phyloP scores from a whole-genome alignment of 1,140 invertebrate species.

The Scaptomyza pallida region DNA sequence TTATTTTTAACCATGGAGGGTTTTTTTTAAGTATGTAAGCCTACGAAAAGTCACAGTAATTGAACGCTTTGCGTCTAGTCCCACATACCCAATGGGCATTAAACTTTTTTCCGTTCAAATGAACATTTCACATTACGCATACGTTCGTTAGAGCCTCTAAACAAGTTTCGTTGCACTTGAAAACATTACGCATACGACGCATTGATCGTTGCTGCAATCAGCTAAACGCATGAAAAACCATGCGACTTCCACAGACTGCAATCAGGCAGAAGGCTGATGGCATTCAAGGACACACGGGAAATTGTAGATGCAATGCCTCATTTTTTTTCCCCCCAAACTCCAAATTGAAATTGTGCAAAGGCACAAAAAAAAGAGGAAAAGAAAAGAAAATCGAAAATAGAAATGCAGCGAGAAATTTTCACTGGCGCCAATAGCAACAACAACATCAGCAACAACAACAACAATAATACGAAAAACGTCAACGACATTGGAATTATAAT shows the following conservation, averaged over 20 bases:
- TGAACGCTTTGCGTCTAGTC: too few relatives aligned
- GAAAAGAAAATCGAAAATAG: conserved; percentile 23
- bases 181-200: conserved; percentile 34
- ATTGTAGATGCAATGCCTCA: conserved; percentile 37
- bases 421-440: conserved; percentile 19
- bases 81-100: too few relatives aligned
- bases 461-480: conserved; percentile 17
- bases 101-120: not conserved
- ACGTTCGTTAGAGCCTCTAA: too few relatives aligned
- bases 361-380: conserved; percentile 2
- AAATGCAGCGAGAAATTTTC: conserved; percentile 32
- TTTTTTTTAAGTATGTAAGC: too few relatives aligned
- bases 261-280: conserved; percentile 16
- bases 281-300: conserved; percentile 45
- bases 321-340: conserved; percentile 33
- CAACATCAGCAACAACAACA: conserved; percentile 2
- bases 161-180: not conserved
- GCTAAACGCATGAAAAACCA: conserved; percentile 11
- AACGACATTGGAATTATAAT: conserved; percentile 64
- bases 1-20: too few relatives aligned
- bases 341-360: conserved; percentile 36
- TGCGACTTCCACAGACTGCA: conserved; percentile 13
- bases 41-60: too few relatives aligned
- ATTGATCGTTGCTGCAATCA: conserved; percentile 55
- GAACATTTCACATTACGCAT: too few relatives aligned